Evolutionary conservation across 2,113 vertebrate species (phyloP).

Genomic region (Sialia sialis): DNA sequence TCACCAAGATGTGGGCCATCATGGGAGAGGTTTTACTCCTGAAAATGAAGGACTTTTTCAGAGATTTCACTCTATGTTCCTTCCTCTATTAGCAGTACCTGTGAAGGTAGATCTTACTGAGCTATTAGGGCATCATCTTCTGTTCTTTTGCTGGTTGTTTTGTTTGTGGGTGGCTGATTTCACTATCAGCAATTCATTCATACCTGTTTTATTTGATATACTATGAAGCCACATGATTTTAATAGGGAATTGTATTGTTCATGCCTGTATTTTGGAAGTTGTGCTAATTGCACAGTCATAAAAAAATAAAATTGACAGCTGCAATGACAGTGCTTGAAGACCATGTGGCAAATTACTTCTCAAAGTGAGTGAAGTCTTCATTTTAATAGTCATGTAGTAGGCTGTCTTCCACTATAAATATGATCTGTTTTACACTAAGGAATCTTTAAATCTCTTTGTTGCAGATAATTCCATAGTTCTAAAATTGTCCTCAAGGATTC

Average conservation of each 20-base stretch:
- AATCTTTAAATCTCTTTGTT: conserved; percentile 14
- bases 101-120: background rate
- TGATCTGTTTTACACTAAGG: background rate
- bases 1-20: background rate
- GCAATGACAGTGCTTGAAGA: background rate
- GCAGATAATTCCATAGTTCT: background rate
- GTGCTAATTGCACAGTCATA: background rate
- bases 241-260: background rate
- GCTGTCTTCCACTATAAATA: background rate
- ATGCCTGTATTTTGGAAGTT: background rate
- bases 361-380: background rate
- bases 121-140: background rate
- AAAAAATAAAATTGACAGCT: background rate
- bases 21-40: background rate
- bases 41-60: background rate
- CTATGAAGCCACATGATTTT: background rate
- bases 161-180: background rate
- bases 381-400: background rate
- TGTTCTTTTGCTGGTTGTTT: background rate
- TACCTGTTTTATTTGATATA: background rate
- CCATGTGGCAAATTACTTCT: background rate
- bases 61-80: background rate
- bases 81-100: background rate
- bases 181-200: background rate
- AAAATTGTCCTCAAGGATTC: background rate